phyloP scores from a whole-genome alignment of 2,888 invertebrate genomes.

The Nasonovia ribisnigri region DNA sequence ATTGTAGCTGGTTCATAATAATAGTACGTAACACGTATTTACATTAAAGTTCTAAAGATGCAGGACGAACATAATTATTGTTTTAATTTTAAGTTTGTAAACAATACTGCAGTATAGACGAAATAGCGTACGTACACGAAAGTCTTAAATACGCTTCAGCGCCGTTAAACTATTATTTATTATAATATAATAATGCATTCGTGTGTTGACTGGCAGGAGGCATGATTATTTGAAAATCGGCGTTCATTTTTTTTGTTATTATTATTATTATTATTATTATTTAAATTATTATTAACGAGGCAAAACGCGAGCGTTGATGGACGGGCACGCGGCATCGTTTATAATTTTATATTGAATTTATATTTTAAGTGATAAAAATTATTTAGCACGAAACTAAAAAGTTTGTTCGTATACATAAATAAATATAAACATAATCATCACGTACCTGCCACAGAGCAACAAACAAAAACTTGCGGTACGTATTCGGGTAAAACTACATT shows the following conservation, averaged over 20 bases:
- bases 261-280: not conserved
- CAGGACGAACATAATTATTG: not conserved
- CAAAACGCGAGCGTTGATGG: slow-evolving; percentile 22
- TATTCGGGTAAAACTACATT: not conserved
- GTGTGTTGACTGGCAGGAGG: not conserved
- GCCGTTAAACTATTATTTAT: not conserved
- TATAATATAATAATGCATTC: not conserved
- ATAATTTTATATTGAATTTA: slow-evolving; percentile 39
- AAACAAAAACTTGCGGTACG: not conserved
- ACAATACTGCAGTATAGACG: not conserved
- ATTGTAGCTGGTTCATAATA: not conserved
- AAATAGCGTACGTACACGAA: not conserved
- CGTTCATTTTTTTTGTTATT: not conserved
- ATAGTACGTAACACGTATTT: not conserved
- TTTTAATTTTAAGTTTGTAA: not conserved
- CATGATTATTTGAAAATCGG: slow-evolving; percentile 15
- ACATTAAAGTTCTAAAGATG: not conserved
- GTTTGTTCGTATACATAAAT: not conserved
- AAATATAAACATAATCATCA: not conserved
- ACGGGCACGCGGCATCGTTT: slow-evolving; percentile 12
- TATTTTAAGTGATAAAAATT: slow-evolving; percentile 30
- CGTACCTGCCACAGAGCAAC: not conserved
- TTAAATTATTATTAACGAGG: slow-evolving; percentile 42
- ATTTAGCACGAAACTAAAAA: slow-evolving; percentile 23
- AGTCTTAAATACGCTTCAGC: not conserved